Percentiles rank a stretch among this genome's conserved stretches.
These are phyloP conservation scores for Chaetura pelagica DNA, from an alignment of 2,113 vertebrate species.

Conservation along the genomic window DNA sequence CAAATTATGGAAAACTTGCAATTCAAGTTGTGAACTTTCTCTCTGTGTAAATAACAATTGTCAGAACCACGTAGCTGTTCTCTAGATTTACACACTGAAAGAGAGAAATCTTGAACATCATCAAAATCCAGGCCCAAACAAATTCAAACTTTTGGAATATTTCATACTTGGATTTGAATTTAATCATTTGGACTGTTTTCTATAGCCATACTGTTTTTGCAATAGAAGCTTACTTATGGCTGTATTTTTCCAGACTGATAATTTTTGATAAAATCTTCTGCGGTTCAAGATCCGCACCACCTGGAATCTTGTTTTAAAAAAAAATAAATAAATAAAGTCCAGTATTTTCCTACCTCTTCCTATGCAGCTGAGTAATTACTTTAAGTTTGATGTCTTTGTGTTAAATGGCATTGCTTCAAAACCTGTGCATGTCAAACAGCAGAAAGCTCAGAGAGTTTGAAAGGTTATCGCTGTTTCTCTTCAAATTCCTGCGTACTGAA, in stretches of 20 bases:
- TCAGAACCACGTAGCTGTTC: neutral
- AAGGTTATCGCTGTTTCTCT: conserved; percentile 76
- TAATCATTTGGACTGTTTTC: neutral
- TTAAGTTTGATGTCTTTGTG: conserved; percentile 33
- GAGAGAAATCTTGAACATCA: neutral
- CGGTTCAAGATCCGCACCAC: conserved; percentile 31
- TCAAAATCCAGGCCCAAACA: neutral
- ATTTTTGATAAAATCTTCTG: conserved; percentile 25
- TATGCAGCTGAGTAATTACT: conserved; percentile 50
- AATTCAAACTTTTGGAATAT: neutral
- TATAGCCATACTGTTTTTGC: neutral
- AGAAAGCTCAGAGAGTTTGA: conserved; percentile 64
- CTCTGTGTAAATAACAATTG: neutral
- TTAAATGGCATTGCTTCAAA: conserved; percentile 68
- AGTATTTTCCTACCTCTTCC: conserved; percentile 50
- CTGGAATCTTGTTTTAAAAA: conserved; percentile 34
- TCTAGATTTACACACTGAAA: neutral
- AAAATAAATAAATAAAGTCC: neutral
- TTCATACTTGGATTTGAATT: neutral
- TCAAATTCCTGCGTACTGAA: conserved; percentile 67
- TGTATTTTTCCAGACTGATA: conserved; percentile 25
- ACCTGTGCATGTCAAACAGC: conserved; percentile 46
- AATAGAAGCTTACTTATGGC: neutral
- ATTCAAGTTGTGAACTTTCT: conserved; percentile 8
- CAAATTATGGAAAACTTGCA: neutral